Base-by-base conservation (phyloP, 2,888 invertebrate species). In the Synergus laeviventris region DNA sequence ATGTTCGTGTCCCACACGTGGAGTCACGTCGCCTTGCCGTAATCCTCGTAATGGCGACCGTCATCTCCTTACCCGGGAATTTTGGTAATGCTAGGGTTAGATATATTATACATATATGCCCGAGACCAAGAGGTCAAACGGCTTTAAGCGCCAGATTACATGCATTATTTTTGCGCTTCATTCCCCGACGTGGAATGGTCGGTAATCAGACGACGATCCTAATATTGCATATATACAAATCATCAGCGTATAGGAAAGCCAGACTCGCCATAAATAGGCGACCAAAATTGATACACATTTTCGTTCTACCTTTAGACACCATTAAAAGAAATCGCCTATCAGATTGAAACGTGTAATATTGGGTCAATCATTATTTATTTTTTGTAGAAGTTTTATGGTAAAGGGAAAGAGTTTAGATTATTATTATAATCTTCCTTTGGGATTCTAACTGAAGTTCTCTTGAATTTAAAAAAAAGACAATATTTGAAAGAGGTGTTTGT, bases 51-150 rank as follows among this genome's bases (percentile, higher is more conserved):
- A 87, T 87, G 86, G 84, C 56, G 62, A 62, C 74, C 79, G 79
- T 60, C 81, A 74, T 73, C 77, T 61, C 74, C 74, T 39, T 49
- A 59, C 62, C 61, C 76, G 83, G 81, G 84, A 83, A 86, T 90
- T 90, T 90, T 83, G 89, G 87, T 90, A 90, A 90, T 90, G 83
- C 86, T 89, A 90, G 90, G 90, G 89, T 90, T 90, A 87, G 88
- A 86, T 80, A 86, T 80, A 76, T 76, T 74, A 78, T 79, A 75
- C 73, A 59, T 66, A 60, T 76, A 79, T 64, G 66, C 54, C 45
- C 60, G 61, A 60, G 73, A 77, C 77, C 73, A 56, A 45, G 77
- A 77, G 89, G 90, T 90, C 90, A 90, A 90, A 88, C 86, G 87
- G 83, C 83, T 87, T 81, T 80, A 54, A 78, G 75, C 76, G 78